Conservation (phyloP, 2,888 invertebrate genomes). For the Cremastobaeus sp. region DNA sequence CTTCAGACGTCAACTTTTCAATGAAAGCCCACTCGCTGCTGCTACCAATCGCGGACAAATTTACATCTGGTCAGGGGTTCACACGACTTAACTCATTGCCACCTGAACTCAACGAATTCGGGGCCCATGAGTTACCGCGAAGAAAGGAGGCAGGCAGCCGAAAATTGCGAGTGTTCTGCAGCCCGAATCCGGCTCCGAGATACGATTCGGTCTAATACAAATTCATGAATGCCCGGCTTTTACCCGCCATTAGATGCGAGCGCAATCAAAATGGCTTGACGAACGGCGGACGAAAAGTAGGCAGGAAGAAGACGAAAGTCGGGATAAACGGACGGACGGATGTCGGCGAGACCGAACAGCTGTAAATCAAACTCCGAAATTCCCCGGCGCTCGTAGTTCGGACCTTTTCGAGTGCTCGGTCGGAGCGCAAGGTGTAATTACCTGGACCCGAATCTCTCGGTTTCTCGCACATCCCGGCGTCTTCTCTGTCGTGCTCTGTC, state of each 20-base stretch:
- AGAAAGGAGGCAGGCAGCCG: slow-evolving; percentile 1
- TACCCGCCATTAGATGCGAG: slow-evolving; percentile 75
- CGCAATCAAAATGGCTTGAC: slow-evolving; percentile 72
- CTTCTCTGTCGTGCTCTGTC: too few species aligned
- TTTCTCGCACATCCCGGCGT: slow-evolving; percentile 49
- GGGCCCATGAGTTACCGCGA: slow-evolving; percentile 14
- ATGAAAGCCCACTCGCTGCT: slow-evolving; percentile 28
- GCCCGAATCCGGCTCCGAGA: slow-evolving; percentile 51
- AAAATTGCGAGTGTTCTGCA: slow-evolving; percentile 31
- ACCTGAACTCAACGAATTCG: slow-evolving; percentile 30
- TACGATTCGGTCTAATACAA: slow-evolving; percentile 73
- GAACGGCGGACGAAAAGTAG: slow-evolving; percentile 57
- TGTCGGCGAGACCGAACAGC: slow-evolving; percentile 65
- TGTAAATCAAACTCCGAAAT: slow-evolving; percentile 76
- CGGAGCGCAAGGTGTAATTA: slow-evolving; percentile 61
- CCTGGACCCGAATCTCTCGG: slow-evolving; percentile 45
- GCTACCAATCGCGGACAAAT: slow-evolving; percentile 46
- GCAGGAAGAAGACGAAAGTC: slow-evolving; percentile 50
- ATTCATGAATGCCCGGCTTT: slow-evolving; percentile 76
- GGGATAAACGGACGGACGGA: slow-evolving; percentile 60
- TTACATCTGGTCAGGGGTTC: slow-evolving; percentile 54
- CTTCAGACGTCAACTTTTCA: slow-evolving; percentile 44
- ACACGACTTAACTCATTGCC: slow-evolving; percentile 35
- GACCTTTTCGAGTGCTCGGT: slow-evolving; percentile 53
- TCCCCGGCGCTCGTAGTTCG: slow-evolving; percentile 56